These are phyloP conservation scores for Chlorodrepanis virens DNA, from an alignment of 2,113 vertebrate genomes.

Conservation along the genomic window DNA sequence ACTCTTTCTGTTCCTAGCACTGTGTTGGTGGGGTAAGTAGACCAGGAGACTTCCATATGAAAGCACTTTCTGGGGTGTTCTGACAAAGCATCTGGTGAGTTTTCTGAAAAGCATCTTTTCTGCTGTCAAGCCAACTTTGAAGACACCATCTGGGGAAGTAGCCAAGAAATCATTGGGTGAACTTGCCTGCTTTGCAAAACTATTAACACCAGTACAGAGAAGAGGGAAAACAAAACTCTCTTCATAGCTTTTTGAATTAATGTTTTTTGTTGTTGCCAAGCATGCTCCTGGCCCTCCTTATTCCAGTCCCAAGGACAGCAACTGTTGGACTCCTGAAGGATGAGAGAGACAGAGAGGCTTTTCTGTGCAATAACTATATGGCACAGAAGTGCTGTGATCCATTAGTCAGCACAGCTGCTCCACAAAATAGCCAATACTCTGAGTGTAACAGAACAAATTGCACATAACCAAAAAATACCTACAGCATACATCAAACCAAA, in stretches of 20 bases:
- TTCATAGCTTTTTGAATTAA: slow-evolving; percentile 53
- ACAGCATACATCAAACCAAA: slow-evolving; percentile 53
- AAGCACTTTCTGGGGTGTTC: neutral
- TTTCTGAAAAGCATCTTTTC: neutral
- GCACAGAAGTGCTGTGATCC: slow-evolving; percentile 51
- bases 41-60: neutral
- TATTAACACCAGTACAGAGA: slow-evolving; percentile 4
- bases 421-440: slow-evolving; percentile 43
- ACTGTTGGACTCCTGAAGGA: slow-evolving; percentile 57
- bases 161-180: slow-evolving; percentile 49
- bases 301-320: slow-evolving; percentile 57
- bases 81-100: neutral
- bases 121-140: slow-evolving; percentile 25
- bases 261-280: slow-evolving; percentile 38
- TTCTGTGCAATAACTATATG: slow-evolving; percentile 52
- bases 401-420: slow-evolving; percentile 64
- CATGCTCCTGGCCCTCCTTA: slow-evolving; percentile 15
- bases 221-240: slow-evolving; percentile 51
- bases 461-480: slow-evolving; percentile 68
- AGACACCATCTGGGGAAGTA: slow-evolving; percentile 35
- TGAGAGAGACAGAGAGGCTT: slow-evolving; percentile 50
- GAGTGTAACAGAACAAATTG: slow-evolving; percentile 61
- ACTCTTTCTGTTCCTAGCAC: neutral
- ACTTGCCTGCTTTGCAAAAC: slow-evolving; percentile 40
- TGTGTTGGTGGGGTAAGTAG: neutral